Conservation (phyloP, 2,113 vertebrate species). For the Cacatua alba region DNA sequence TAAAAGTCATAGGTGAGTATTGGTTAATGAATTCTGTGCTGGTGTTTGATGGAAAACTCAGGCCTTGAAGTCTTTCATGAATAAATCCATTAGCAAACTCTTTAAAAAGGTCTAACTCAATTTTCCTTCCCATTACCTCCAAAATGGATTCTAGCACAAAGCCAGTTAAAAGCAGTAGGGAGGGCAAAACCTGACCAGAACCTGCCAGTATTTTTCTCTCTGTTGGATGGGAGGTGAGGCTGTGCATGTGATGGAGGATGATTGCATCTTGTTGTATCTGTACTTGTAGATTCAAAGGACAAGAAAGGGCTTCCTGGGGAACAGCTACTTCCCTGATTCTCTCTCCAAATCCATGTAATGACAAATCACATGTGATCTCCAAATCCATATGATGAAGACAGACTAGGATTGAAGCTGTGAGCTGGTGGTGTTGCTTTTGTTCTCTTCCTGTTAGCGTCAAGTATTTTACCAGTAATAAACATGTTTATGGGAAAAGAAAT, state of each 20-base stretch:
- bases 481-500: neutral
- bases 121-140: constrained; percentile 57
- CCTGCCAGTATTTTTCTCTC: neutral
- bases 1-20: neutral
- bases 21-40: constrained; percentile 18
- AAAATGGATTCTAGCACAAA: constrained; percentile 43
- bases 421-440: neutral
- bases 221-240: neutral
- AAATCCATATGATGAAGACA: accelerated
- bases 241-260: neutral
- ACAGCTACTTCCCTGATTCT: neutral
- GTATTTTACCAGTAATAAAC: neutral
- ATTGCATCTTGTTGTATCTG: neutral
- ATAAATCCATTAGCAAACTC: constrained; percentile 59
- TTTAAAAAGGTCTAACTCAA: constrained; percentile 50
- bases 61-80: constrained; percentile 27
- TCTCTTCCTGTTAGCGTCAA: neutral
- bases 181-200: constrained; percentile 28
- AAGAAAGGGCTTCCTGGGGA: neutral
- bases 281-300: neutral
- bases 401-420: neutral
- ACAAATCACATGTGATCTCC: neutral
- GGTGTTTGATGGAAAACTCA: constrained; percentile 35
- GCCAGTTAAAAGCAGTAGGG: constrained; percentile 8
- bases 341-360: neutral